Base-by-base conservation (phyloP, 1,140 invertebrate genomes). In the Himalopsyche phryganea region DNA sequence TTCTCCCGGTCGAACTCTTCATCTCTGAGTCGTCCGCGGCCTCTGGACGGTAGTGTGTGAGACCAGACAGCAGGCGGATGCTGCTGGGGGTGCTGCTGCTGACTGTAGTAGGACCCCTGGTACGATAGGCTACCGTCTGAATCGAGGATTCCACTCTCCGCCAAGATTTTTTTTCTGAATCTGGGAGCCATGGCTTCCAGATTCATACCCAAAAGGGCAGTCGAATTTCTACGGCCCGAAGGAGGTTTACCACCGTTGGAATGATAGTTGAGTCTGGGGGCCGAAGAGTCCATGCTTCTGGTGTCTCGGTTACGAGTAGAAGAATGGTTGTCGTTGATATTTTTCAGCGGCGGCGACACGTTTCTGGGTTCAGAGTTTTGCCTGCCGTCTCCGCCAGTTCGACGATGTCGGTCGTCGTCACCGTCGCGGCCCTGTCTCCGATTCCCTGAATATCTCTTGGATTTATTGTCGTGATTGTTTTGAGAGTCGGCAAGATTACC, bases 121-220 rank as follows among this genome's bases (percentile, higher is more conserved):
- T 51, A 20, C 19, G 32, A n/a, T n/a, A 49, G 44, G 19, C 33
- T 20, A 10, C 1, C 28, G 4, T 63, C 61, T 5, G 18, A 11
- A 45, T 57, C 55, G 32, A 60, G 23, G 41, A 75, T 70, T 32
- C 70, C 73, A 42, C 72, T 69, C 68, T 73, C 71, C 53, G 74
- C 76, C 64, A 77, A 71, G 70, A 70, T 74, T 60, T 77, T 77
- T 61, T 78, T 78, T 63, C 74, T 72, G 66, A 78, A 75, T 62
- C 76, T 68, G 52, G 76, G 76, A 41, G 76, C 74, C 63, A 78
- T 66, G 66, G 74, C 75, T 53, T 78, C 75, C 65, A 78, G 63
- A 64, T 78, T 77, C 68, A 65, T 18, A 66, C 62, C 50, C 65
- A 60, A 46, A 71, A 72, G 56, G 66, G 67, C 71, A 28, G 73